Base-by-base conservation (phyloP, 1,140 invertebrate species). In the Lepidotrigona ventralis region DNA sequence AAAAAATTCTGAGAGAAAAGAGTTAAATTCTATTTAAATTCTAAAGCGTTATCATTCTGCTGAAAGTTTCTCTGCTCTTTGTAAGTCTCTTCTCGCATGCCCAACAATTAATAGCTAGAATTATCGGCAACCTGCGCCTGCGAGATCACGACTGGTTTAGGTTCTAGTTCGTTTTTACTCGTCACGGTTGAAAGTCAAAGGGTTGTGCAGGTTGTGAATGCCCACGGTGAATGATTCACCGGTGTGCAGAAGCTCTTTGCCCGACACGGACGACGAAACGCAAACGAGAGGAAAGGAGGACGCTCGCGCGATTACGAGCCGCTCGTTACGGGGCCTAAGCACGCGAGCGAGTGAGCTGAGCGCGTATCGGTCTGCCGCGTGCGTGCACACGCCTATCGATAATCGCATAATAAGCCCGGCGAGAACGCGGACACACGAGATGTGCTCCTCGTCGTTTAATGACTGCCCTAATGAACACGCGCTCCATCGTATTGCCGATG, bases 381-480 rank as follows among this genome's bases (percentile, higher is more conserved):
- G 39, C 39, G 39, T 46, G 39, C 53, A 68, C 68, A 71, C 66
- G 58, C 53, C 21, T 26, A 64, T 64, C 46, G 68, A 79, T 79
- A 72, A 83, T 64, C 76, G 68, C 29, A 56, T 83, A 83, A 83
- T 83, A 79, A 83, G 68, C 75, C n/a, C 23, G 29, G 21, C 51
- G 75, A 54, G 53, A 46, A 56, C 46, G 54, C 66, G 74, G 56
- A 83, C 66, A 63, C 39, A 51, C 63, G 39, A 46, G 39, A 46
- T 46, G 39, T 21, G 46, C 21, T 56, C 66, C 29, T 70, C 68
- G 51, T 12, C 26, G 54, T 46, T 79, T 83, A 79, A 83, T 69
- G 76, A 83, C 76, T 66, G 76, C 69, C 60, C 33, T 83, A 83
- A 83, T 83, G 81, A 83, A 83, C 77, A n/a, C 60, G 53, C 26